A percentile compares a stretch with the other conserved stretches of the same genome.
These are phyloP conservation scores for Drosophila yakuba DNA, from an alignment of 1,140 invertebrate species.

Conservation along the genomic window DNA sequence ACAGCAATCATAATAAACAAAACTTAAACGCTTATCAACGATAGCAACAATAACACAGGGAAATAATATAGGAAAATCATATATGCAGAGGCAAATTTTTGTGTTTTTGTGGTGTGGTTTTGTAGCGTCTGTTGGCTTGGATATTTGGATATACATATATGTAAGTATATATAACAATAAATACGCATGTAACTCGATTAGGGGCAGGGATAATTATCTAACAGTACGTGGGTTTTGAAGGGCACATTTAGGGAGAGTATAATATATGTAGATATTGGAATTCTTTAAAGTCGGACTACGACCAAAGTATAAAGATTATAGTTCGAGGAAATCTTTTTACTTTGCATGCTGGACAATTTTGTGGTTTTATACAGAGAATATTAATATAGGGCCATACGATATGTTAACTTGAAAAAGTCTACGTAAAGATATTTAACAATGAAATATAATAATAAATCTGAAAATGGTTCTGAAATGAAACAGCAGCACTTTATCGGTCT, in stretches of 20 bases:
- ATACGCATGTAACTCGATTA: slow-evolving; percentile 25
- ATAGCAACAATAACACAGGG: slow-evolving; percentile 22
- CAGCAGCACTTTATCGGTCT: slow-evolving; percentile 38
- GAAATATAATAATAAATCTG: neutral
- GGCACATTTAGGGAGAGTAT: slow-evolving; percentile 4
- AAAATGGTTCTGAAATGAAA: slow-evolving; percentile 8
- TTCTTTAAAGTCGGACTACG: slow-evolving; percentile 1
- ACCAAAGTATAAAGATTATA: slow-evolving; percentile 12
- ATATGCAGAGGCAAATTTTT: slow-evolving; percentile 28
- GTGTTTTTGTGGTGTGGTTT: slow-evolving; percentile 29
- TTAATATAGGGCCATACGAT: neutral
- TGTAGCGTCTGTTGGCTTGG: slow-evolving; percentile 30
- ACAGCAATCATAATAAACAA: slow-evolving; percentile 49
- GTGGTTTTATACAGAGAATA: slow-evolving; percentile 20
- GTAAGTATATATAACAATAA: slow-evolving; percentile 1
- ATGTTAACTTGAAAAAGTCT: slow-evolving; percentile 23
- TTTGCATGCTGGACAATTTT: slow-evolving; percentile 44
- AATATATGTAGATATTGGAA: neutral
- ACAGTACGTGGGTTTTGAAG: slow-evolving; percentile 9
- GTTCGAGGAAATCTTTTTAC: slow-evolving; percentile 13
- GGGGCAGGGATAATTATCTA: slow-evolving; percentile 28
- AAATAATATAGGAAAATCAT: slow-evolving; percentile 30
- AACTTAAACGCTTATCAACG: slow-evolving; percentile 55
- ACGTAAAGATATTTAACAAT: slow-evolving; percentile 9
- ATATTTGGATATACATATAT: slow-evolving; percentile 1